Conservation (phyloP, 2,888 invertebrate genomes). For the Limnephilus auricula region DNA sequence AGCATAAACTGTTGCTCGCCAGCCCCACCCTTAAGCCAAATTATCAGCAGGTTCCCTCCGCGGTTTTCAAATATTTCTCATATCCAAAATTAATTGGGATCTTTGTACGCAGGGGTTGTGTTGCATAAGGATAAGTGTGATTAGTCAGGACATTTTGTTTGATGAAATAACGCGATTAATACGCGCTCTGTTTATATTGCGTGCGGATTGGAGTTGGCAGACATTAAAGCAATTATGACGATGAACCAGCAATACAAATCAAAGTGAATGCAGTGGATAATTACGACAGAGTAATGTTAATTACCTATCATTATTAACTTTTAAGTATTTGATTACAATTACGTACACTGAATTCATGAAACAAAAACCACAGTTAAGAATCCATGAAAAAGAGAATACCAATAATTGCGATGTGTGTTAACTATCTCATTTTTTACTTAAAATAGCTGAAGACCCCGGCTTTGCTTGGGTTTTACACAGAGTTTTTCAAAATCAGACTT, state of each 20-base stretch:
- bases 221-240: not conserved
- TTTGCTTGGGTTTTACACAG: too few relatives aligned
- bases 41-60: constrained; percentile 2
- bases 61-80: constrained; percentile 8
- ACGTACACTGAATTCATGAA: too few relatives aligned
- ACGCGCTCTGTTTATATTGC: not conserved
- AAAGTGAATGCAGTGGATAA: not conserved
- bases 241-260: not conserved
- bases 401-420: too few relatives aligned
- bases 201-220: not conserved
- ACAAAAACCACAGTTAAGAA: too few relatives aligned
- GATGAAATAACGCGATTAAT: constrained; percentile 27
- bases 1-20: constrained; percentile 37
- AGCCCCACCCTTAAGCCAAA: constrained; percentile 15
- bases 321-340: too few relatives aligned
- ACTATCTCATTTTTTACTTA: too few relatives aligned
- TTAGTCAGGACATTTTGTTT: constrained; percentile 4
- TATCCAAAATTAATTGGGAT: constrained; percentile 38
- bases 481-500: too few relatives aligned
- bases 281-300: too few relatives aligned
- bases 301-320: too few relatives aligned
- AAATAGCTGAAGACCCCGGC: too few relatives aligned
- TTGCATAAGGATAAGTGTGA: not conserved
- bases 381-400: too few relatives aligned
- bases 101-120: constrained; percentile 14